A percentile compares a stretch with the other conserved stretches of the same genome.
Evolutionary conservation across 2,113 vertebrate species (phyloP).

Genomic region (Alligator sinensis): DNA sequence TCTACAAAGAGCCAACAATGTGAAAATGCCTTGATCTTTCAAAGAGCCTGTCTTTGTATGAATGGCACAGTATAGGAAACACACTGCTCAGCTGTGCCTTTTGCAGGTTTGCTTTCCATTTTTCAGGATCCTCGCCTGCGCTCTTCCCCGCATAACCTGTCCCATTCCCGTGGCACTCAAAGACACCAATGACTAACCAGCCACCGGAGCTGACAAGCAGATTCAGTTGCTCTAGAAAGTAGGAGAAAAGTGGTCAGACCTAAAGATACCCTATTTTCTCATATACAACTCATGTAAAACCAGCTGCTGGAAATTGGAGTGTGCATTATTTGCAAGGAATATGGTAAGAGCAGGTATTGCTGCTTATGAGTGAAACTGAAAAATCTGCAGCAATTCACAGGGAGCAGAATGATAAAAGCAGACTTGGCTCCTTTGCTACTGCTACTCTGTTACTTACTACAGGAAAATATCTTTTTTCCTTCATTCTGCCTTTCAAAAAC

Average conservation of each 20-base stretch:
- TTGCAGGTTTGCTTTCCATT: neutral
- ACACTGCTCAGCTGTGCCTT: neutral
- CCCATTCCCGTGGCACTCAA: neutral
- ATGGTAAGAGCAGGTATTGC: too few relatives aligned
- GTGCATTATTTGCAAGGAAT: too few relatives aligned
- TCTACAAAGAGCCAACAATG: neutral
- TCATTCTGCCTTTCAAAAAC: too few relatives aligned
- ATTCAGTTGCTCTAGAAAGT: neutral
- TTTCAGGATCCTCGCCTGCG: neutral
- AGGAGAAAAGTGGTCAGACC: neutral
- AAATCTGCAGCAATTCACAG: too few relatives aligned
- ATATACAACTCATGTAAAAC: too few relatives aligned
- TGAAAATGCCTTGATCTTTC: neutral
- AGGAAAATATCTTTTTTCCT: too few relatives aligned
- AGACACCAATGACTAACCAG: neutral
- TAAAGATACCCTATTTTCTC: neutral
- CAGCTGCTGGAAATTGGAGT: too few relatives aligned
- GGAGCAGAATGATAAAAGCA: too few relatives aligned
- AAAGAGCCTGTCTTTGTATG: neutral
- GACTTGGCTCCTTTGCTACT: too few relatives aligned
- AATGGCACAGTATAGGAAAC: neutral
- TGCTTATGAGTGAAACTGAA: too few relatives aligned
- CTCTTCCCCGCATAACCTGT: neutral
- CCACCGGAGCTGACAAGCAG: neutral
- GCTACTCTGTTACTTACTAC: too few relatives aligned